Evolutionary conservation across 2,888 invertebrate species (phyloP), one percentile per base, ranked within the genome.

Genomic region (Pimpla rufipes): DNA sequence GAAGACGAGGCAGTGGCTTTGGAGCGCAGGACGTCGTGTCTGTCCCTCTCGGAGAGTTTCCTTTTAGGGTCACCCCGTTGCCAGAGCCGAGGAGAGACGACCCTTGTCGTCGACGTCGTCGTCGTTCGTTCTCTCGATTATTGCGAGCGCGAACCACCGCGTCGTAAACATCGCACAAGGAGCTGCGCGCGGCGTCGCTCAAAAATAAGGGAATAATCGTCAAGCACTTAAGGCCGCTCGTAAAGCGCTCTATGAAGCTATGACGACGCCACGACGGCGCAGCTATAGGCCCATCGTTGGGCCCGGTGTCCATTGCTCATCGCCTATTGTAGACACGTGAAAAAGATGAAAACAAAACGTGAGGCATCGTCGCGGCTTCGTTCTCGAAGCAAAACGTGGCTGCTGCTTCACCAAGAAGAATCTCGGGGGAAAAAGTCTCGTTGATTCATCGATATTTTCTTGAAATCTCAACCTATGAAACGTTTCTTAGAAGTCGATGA

Each of bases 171-270:
- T 55, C 67, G 55, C 10, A 59, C 62, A 67, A 47, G 55, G 37
- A 77, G 68, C 37, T 52, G 64, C 21, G 23, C n/a, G 40, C 37
- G 29, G 66, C 23, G 64, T 83, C 68, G 55, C n/a, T n/a, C n/a
- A 83, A 83, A 77, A 83, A 83, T 77, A 64, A 79, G 64, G 74
- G 64, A 83, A 80, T 80, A 80, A 83, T 83, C 73, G 67, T 55
- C 42, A 57, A 62, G 81, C 67, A 80, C 77, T 83, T 57, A 80
- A 79, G 74, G 80, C 57, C 55, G 77, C 74, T 83, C 83, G 83
- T 83, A 83, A 83, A 80, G 57, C 35, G 35, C 66, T 29, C 29
- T 29, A n/a, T 37, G 57, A 59, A 47, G 62, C 57, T 70, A 35
- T n/a, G n/a, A 42, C 37, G 57, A 59, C 55, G 62, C 57, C 70